phyloP scores from a whole-genome alignment of 2,888 invertebrate species.

The Drosophila maculinotata region DNA sequence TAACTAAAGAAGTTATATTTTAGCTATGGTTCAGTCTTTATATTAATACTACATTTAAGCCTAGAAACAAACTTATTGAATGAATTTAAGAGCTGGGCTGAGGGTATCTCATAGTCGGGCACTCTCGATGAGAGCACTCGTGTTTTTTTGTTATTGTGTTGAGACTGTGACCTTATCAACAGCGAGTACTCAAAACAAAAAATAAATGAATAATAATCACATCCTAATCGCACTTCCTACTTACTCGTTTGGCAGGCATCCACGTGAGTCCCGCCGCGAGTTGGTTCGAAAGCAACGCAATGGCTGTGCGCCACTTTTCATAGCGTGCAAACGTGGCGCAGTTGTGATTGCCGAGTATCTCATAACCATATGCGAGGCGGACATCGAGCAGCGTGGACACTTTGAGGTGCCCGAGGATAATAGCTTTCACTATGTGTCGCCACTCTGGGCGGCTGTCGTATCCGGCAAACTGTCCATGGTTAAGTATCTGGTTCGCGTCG shows the following conservation, averaged over 20 bases:
- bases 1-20: too few species aligned
- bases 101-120: too few species aligned
- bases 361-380: conserved; percentile 92
- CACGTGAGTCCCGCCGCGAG: conserved; percentile 88
- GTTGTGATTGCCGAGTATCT: conserved; percentile 94
- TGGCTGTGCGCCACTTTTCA: conserved; percentile 93
- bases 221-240: conserved; percentile 24
- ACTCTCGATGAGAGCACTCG: too few species aligned
- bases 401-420: conserved; percentile 94
- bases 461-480: conserved; percentile 92
- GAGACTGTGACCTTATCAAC: conserved; percentile 45
- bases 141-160: conserved; percentile 10
- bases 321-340: conserved; percentile 88
- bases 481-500: conserved; percentile 91
- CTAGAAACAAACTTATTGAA: too few species aligned
- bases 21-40: too few species aligned
- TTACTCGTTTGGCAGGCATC: conserved; percentile 84
- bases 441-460: conserved; percentile 96
- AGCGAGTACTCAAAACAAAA: not conserved
- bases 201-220: not conserved
- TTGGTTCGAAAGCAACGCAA: conserved; percentile 90
- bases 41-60: too few species aligned
- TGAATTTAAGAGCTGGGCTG: too few species aligned
- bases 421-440: conserved; percentile 91
- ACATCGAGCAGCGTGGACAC: conserved; percentile 93